Evolutionary conservation across 2,888 invertebrate genomes (phyloP).

Genomic region (Mylabris sibirica): DNA sequence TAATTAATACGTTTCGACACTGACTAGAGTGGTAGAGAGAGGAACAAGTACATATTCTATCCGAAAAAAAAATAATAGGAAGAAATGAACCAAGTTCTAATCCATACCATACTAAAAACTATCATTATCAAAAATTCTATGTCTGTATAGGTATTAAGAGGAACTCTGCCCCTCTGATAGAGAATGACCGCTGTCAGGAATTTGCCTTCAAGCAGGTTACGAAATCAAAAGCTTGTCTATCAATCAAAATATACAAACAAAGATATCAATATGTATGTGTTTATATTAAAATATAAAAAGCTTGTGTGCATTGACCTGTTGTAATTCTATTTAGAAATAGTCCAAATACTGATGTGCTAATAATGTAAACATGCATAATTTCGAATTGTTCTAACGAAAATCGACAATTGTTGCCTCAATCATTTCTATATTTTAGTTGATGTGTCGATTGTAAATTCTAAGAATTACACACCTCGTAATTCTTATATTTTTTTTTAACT

Average conservation of each 20-base stretch:
- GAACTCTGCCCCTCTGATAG: constrained; percentile 27
- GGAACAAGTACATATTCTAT: too few species aligned
- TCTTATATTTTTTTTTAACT: not conserved
- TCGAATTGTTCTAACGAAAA: not conserved
- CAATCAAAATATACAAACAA: constrained; percentile 31
- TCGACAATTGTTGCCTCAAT: not conserved
- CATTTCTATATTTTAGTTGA: not conserved
- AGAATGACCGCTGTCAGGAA: constrained; percentile 24
- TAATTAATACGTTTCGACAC: constrained; percentile 34
- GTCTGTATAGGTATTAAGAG: constrained; percentile 30
- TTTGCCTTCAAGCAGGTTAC: constrained; percentile 28
- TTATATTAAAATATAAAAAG: not conserved
- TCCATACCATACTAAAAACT: constrained; percentile 34
- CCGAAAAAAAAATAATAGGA: not conserved
- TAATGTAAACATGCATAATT: too few species aligned
- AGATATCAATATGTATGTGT: constrained; percentile 13
- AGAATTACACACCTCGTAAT: constrained; percentile 18
- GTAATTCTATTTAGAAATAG: not conserved
- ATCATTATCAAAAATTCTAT: constrained; percentile 34
- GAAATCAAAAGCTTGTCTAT: constrained; percentile 28
- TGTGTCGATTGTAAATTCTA: constrained; percentile 11
- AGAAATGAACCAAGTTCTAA: constrained; percentile 30
- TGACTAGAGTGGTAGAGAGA: not conserved
- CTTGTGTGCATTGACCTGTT: not conserved
- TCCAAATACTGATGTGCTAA: too few species aligned